Evolutionary conservation across 2,797 vertebrate species (phyloP).

Genomic region (Acanthornis magna): DNA sequence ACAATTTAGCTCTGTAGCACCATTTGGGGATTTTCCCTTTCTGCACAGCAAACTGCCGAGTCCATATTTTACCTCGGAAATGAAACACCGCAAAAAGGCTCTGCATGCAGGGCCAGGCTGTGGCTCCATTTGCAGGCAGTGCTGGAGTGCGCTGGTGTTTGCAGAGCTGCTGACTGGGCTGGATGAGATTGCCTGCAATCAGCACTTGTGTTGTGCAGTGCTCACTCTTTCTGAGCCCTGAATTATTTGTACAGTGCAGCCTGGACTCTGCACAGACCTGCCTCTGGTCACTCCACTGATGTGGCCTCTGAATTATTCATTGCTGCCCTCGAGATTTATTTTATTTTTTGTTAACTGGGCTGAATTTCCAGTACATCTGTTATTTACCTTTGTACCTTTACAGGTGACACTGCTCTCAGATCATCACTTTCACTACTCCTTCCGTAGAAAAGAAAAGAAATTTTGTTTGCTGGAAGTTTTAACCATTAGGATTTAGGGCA

Average conservation of each 20-base stretch:
- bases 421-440: background rate
- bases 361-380: background rate
- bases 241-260: background rate
- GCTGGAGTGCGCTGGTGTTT: background rate
- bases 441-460: background rate
- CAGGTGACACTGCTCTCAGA: background rate
- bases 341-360: background rate
- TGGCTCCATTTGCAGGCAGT: background rate
- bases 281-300: background rate
- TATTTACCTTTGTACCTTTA: background rate
- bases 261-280: background rate
- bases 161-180: conserved; percentile 37
- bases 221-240: background rate
- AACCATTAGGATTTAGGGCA: background rate
- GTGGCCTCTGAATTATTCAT: conserved; percentile 22
- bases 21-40: background rate
- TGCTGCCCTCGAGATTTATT: background rate
- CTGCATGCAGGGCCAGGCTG: background rate
- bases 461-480: background rate
- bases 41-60: background rate
- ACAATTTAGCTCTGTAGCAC: background rate
- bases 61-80: background rate
- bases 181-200: background rate
- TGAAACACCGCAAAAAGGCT: background rate
- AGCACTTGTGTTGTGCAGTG: background rate